Evolutionary conservation across 2,888 invertebrate genomes (phyloP), one percentile per base, ranked within the genome.

Genomic region (Tuberolachnus salignus): DNA sequence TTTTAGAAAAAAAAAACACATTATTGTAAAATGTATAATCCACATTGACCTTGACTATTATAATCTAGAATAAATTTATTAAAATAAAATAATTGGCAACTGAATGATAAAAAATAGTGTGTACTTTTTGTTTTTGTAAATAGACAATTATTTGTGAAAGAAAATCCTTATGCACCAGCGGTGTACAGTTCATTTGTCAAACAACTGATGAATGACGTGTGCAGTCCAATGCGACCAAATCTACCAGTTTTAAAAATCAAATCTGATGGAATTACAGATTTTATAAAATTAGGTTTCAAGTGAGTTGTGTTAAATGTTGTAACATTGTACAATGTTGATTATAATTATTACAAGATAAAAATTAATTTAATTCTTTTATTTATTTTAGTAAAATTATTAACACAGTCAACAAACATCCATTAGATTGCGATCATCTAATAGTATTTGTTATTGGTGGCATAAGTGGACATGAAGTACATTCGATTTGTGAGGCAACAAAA

Each of bases 381-480:
- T 80, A 69, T 84, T 85, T n/a, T 86, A 91, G 91, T 82, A 89
- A 91, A 69, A 86, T 92, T 75, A 88, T 87, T 82, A 87, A 87
- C 75, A 86, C 87, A 80, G 82, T 87, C 9, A 78, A 69, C 21
- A 88, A 85, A n/a, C 89, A 90, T 81, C 92, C 91, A 0, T 84
- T 89, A 16, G 91, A 92, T 84, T 90, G 89, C 83, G 88, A 89
- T 0, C 87, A 88, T 42, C 86, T 92, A 80, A 88, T 92, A 23
- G 84, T 92, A 16, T 91, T 89, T 83, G 87, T 92, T 11, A 85
- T 92, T 14, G 92, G 92, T 10, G 92, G 92, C 10, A 86, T 91
- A 3, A 90, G 91, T 0, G 88, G 89, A 0, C 89, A 90, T 81
- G 92, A 92, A 85, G 89, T 86, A 8, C 84, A 85, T 80, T 84